These are phyloP conservation scores for Sinonovacula constricta DNA, from an alignment of 1,140 invertebrate species.

Conservation along the genomic window DNA sequence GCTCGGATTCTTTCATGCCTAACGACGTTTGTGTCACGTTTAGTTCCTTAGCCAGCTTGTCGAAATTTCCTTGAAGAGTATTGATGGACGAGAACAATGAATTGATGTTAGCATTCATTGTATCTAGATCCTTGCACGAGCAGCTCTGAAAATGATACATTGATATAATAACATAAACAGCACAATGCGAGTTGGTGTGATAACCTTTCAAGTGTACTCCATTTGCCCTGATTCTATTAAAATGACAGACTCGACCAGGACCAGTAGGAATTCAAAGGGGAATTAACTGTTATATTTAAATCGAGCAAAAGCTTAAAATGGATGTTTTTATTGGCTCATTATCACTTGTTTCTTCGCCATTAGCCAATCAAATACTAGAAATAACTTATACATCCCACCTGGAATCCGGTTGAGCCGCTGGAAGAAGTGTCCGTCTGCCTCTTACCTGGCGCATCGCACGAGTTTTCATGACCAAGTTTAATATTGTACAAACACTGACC, in stretches of 20 bases:
- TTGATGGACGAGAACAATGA: conserved; percentile 34
- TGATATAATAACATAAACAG: conserved; percentile 6
- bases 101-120: conserved; percentile 43
- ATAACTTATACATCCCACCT: not conserved
- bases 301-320: too few species aligned
- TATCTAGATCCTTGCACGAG: conserved; percentile 46
- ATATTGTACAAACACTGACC: conserved; percentile 65
- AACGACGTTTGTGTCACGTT: conserved; percentile 53
- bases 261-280: too few species aligned
- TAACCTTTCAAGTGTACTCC: too few species aligned
- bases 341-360: too few species aligned
- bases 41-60: conserved; percentile 43
- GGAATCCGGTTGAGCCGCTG: conserved; percentile 11
- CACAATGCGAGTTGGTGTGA: too few species aligned
- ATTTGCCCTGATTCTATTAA: too few species aligned
- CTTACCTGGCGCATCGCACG: conserved; percentile 39
- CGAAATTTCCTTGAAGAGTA: conserved; percentile 45
- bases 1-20: conserved; percentile 24
- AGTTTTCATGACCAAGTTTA: conserved; percentile 53
- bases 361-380: too few species aligned
- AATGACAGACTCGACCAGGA: too few species aligned
- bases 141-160: conserved; percentile 20
- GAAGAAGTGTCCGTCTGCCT: not conserved
- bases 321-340: too few species aligned
- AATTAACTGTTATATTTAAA: too few species aligned